Percentiles rank a stretch among this genome's conserved stretches.
phyloP scores from a whole-genome alignment of 1,140 invertebrate genomes.

The Aphelinus certus region DNA sequence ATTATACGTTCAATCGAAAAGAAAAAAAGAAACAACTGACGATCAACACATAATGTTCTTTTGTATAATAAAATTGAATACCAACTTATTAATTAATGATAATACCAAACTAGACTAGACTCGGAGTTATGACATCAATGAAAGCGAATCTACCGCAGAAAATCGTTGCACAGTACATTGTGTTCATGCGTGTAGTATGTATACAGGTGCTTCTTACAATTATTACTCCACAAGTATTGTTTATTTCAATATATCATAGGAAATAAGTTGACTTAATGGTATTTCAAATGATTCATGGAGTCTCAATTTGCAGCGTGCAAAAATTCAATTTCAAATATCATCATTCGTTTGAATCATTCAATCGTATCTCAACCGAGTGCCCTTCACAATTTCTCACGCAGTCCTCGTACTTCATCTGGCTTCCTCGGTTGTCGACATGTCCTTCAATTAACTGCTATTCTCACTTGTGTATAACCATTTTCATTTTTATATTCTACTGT shows the following conservation, averaged over 20 bases:
- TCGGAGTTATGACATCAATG: slow-evolving; percentile 16
- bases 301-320: neutral
- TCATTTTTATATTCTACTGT: no score
- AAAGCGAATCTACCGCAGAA: slow-evolving; percentile 21
- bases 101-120: slow-evolving; percentile 14
- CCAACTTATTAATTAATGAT: neutral
- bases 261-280: slow-evolving; percentile 10
- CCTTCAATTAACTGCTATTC: no score
- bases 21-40: neutral
- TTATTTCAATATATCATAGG: neutral
- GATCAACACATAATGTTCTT: no score
- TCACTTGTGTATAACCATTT: no score
- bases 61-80: no score
- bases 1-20: slow-evolving; percentile 3
- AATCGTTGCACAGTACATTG: slow-evolving; percentile 21
- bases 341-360: no score
- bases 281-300: neutral
- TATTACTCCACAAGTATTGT: neutral
- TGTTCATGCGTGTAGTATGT: slow-evolving; percentile 25
- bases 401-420: no score
- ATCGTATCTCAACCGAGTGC: no score
- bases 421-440: no score
- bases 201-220: slow-evolving; percentile 28
- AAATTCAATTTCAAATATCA: neutral
- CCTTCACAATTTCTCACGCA: no score